Evolutionary conservation across 2,113 vertebrate genomes (phyloP), one percentile per base, ranked within the genome.

Genomic region (Calyptommatus sinebrachiatus): DNA sequence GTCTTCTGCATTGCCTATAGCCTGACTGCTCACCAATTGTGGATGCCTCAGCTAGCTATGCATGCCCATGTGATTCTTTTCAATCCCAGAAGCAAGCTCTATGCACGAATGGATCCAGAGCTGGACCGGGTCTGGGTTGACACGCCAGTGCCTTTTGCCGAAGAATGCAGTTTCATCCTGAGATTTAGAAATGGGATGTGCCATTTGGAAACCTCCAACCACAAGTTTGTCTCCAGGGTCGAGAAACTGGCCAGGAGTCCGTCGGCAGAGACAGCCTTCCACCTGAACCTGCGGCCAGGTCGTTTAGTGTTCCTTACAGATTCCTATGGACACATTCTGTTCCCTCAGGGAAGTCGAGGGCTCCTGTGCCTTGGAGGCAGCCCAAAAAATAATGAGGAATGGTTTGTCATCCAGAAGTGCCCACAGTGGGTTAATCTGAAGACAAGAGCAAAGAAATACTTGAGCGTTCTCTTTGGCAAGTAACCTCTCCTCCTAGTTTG

Each of bases 111-210:
- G 0, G 91, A 92, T 66, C 78, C 89, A 2, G 70, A 83, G 0
- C 28, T 84, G 46, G 83, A 85, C 29, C 72, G 86, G 2, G 53
- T 92, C 87, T 91, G 90, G 90, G 88, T 92, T 1, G 92, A 92
- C 0, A 65, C 91, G 0, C 73, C 84, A 0, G 48, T 89, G 11
- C 90, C 91, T 18, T 90, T 73, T 76, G 62, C 81, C 16, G 79
- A 88, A 69, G 89, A 91, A 18, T 92, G 91, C 61, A 76, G 91
- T 29, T 93, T 93, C 73, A 71, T 93, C 24, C 68, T 93, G 77
- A 85, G 91, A 60, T 90, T 91, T 63, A 73, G 78, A 73, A 84
- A 84, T 0, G 91, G 90, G 21, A 82, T 83, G 18, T 91, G 89
- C 65, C 91, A 91, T 65, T 69, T 92, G 71, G 92, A 92, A 85